Conservation (phyloP, 2,113 vertebrate species). For the Speoplatyrhinus poulsoni region DNA sequence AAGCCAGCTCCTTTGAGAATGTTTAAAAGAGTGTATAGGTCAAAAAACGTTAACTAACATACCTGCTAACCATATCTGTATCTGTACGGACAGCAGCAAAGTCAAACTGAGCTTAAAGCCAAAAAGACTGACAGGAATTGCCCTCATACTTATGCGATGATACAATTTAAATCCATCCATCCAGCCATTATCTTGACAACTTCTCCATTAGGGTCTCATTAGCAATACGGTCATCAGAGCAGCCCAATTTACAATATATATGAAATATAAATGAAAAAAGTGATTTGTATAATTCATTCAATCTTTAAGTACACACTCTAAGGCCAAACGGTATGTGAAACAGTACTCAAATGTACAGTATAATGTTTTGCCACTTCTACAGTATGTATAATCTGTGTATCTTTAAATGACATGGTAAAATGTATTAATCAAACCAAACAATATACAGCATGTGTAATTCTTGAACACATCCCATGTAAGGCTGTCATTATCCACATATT, state of each 20-base stretch:
- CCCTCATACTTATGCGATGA: constrained; percentile 15
- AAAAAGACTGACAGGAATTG: constrained; percentile 1
- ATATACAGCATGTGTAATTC: no score
- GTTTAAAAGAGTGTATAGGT: constrained; percentile 16
- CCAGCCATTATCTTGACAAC: not conserved
- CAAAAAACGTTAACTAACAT: constrained; percentile 42
- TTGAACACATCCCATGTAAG: constrained; percentile 60
- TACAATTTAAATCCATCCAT: constrained; percentile 13
- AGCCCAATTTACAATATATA: no score
- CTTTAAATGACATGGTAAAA: constrained; percentile 31
- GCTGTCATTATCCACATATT: constrained; percentile 58
- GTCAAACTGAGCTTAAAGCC: constrained; percentile 16
- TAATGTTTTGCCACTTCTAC: not conserved
- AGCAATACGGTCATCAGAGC: no score
- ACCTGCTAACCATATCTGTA: constrained; percentile 29
- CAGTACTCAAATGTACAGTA: constrained; percentile 34
- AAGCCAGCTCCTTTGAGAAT: constrained; percentile 10
- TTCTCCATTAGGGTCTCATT: no score
- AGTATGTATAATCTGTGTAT: not conserved
- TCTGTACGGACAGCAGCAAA: constrained; percentile 37
- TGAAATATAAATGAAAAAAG: no score
- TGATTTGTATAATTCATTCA: no score
- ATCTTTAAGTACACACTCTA: no score
- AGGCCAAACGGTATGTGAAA: no score
- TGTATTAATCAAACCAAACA: constrained; percentile 53